Evolutionary conservation across 1,140 invertebrate species (phyloP).

Genomic region (Eumaeus atala): DNA sequence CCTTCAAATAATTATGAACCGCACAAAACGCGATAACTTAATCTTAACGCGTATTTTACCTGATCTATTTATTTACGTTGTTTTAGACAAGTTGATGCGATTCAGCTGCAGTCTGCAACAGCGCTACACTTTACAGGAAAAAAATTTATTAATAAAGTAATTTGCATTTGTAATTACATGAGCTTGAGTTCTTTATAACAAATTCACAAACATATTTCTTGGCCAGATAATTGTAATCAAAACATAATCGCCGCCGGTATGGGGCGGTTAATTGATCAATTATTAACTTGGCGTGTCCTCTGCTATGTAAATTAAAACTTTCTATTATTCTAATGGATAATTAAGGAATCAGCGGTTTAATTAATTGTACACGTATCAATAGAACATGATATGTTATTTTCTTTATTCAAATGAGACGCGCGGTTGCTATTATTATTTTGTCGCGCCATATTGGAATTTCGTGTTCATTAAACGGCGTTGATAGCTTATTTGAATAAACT

Average conservation of each 20-base stretch:
- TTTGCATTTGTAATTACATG: constrained; percentile 1
- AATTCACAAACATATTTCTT: background rate
- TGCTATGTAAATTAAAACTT: constrained; percentile 53
- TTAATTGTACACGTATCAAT: constrained; percentile 57
- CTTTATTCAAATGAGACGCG: constrained; percentile 69
- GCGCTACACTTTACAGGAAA: too few species aligned
- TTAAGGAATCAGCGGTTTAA: constrained; percentile 63
- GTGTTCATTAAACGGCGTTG: constrained; percentile 25
- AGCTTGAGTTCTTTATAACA: background rate
- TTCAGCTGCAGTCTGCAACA: too few species aligned
- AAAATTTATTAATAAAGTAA: background rate
- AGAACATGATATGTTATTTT: constrained; percentile 56
- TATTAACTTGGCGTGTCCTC: constrained; percentile 64
- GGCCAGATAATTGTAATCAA: background rate
- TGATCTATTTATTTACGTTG: too few species aligned
- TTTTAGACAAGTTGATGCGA: too few species aligned
- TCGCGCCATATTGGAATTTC: constrained; percentile 64
- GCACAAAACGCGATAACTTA: too few species aligned
- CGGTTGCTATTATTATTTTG: constrained; percentile 67
- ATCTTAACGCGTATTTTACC: too few species aligned
- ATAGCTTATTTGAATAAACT: constrained; percentile 66
- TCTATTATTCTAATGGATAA: constrained; percentile 66
- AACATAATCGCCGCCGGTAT: constrained; percentile 8
- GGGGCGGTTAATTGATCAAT: constrained; percentile 52
- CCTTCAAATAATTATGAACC: too few species aligned